A percentile compares a stretch with the other conserved stretches of the same genome.
Evolutionary conservation across 2,888 invertebrate species (phyloP).

Genomic region (Scaptomyza reducta): DNA sequence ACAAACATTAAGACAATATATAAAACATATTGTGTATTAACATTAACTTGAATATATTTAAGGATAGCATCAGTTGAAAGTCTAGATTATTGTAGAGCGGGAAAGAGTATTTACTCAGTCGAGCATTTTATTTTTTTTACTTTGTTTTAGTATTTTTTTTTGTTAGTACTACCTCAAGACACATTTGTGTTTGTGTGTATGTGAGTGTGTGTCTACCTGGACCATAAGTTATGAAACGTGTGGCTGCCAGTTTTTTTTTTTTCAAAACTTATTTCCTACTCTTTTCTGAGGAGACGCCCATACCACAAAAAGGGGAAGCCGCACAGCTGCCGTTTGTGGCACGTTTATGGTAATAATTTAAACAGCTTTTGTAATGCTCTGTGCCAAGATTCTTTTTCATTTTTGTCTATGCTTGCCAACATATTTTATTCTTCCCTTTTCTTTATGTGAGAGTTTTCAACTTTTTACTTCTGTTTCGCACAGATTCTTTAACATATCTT

Average conservation of each 20-base stretch:
- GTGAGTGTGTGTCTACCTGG: conserved; percentile 34
- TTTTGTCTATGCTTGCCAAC: conserved; percentile 1
- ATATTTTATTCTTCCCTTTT: conserved; percentile 8
- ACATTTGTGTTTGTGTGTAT: conserved; percentile 22
- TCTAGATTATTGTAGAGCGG: neutral
- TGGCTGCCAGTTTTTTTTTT: conserved; percentile 62
- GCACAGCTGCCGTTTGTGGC: conserved; percentile 24
- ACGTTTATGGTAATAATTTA: conserved; percentile 58
- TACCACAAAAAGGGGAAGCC: conserved; percentile 23
- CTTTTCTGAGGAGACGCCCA: conserved; percentile 36
- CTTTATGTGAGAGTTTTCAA: conserved; percentile 42
- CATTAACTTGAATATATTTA: neutral
- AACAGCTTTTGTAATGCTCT: conserved; percentile 51
- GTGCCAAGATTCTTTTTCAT: conserved; percentile 22
- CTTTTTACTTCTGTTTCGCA: neutral
- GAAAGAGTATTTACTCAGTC: conserved; percentile 4
- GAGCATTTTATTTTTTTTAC: conserved; percentile 1
- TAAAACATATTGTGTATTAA: neutral
- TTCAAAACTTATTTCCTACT: too few relatives aligned
- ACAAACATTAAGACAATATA: neutral
- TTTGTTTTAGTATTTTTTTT: conserved; percentile 10
- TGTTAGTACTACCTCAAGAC: conserved; percentile 28
- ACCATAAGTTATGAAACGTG: conserved; percentile 64
- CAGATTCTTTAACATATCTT: conserved; percentile 7
- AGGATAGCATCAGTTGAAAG: neutral